Conservation (phyloP, 1,140 invertebrate species). For the Drosophila ambigua region DNA sequence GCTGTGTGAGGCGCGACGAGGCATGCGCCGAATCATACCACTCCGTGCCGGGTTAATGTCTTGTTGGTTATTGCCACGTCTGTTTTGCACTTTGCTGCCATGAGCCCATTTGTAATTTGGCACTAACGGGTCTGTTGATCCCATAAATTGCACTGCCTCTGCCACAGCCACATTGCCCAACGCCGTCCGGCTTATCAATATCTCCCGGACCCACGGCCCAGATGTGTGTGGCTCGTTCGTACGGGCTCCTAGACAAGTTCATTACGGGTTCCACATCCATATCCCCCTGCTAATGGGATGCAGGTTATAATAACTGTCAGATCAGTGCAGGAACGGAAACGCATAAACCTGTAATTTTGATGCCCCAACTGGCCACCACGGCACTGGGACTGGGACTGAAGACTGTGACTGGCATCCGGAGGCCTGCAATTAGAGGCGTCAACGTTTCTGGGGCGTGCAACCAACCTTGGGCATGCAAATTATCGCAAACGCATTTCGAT, state of each 20-base stretch:
- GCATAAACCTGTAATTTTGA: constrained; percentile 66
- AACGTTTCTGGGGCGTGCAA: constrained; percentile 15
- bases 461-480: constrained; percentile 47
- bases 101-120: constrained; percentile 76
- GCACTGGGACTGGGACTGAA: too few relatives aligned
- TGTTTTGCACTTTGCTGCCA: constrained; percentile 64
- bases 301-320: constrained; percentile 69
- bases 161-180: constrained; percentile 3
- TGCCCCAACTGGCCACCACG: constrained; percentile 1
- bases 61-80: constrained; percentile 78
- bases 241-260: constrained; percentile 51
- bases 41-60: constrained; percentile 76
- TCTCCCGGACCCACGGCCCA: constrained; percentile 25
- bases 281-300: constrained; percentile 6
- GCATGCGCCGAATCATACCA: constrained; percentile 27
- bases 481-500: constrained; percentile 18
- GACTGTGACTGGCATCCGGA: constrained; percentile 3
- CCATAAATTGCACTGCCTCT: constrained; percentile 65
- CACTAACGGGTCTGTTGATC: constrained; percentile 79
- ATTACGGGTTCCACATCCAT: constrained; percentile 40
- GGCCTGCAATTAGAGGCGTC: constrained; percentile 46
- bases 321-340: constrained; percentile 44
- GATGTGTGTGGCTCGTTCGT: constrained; percentile 1
- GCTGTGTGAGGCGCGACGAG: constrained; percentile 53
- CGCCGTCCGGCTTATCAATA: constrained; percentile 34